Conservation (phyloP, 2,113 vertebrate genomes). For the Pionites leucogaster region DNA sequence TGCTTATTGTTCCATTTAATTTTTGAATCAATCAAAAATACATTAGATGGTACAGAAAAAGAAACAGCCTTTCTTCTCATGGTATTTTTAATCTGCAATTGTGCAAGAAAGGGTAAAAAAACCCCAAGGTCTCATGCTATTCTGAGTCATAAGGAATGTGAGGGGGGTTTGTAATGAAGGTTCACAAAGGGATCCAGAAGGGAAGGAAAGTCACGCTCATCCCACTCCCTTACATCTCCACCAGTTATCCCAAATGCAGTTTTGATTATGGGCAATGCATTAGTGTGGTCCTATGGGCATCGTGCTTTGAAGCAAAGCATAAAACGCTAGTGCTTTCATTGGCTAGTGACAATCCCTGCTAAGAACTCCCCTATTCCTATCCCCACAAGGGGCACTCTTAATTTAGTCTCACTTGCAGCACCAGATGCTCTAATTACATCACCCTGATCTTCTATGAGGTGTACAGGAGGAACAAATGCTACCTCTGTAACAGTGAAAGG, state of each 20-base stretch:
- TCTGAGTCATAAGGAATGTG: background rate
- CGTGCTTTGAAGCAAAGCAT: background rate
- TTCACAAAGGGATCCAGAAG: background rate
- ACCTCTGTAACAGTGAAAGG: background rate
- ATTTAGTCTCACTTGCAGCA: background rate
- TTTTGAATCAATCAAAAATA: background rate
- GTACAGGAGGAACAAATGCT: background rate
- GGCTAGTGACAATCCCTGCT: background rate
- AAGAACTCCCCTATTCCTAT: background rate
- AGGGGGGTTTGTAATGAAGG: background rate
- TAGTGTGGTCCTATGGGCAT: background rate
- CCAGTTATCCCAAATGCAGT: background rate
- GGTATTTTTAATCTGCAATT: background rate
- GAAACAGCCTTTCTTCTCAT: background rate
- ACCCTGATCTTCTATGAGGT: background rate
- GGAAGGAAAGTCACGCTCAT: background rate
- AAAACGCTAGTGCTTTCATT: background rate
- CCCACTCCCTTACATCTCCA: background rate
- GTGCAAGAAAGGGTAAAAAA: background rate
- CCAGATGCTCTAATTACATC: constrained; percentile 8
- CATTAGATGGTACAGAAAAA: background rate
- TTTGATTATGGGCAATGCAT: background rate
- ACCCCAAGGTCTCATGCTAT: rapidly evolving
- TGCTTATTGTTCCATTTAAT: background rate
- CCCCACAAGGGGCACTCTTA: background rate